Conservation (phyloP, 1,140 invertebrate genomes). For the Pomacea maculata region DNA sequence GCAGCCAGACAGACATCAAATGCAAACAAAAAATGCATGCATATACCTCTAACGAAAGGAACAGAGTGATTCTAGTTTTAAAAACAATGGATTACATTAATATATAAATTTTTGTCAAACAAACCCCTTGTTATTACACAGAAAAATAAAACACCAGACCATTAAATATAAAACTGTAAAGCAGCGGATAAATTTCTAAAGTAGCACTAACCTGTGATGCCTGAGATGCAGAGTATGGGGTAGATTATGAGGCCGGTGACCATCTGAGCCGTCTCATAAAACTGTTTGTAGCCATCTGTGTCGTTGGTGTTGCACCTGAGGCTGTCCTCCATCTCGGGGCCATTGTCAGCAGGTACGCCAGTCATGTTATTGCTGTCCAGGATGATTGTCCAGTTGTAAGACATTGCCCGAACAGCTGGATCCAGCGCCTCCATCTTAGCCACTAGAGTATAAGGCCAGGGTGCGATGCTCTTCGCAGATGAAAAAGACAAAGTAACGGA, state of each 20-base stretch:
- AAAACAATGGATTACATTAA: too few species aligned
- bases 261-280: conserved; percentile 60
- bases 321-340: neutral
- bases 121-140: neutral
- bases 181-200: neutral
- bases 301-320: conserved; percentile 29
- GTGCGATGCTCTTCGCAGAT: neutral
- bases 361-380: neutral
- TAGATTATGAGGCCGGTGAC: conserved; percentile 70
- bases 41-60: too few species aligned
- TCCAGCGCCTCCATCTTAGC: neutral
- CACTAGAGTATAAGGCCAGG: neutral
- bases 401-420: neutral
- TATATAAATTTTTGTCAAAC: too few species aligned
- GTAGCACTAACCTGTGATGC: conserved; percentile 69
- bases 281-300: conserved; percentile 39
- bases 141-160: neutral
- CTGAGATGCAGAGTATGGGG: conserved; percentile 77
- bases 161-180: neutral
- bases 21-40: too few species aligned
- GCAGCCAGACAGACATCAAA: too few species aligned
- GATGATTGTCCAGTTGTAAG: neutral
- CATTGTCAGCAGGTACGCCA: neutral
- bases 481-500: neutral
- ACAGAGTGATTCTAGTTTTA: too few species aligned